Conservation (phyloP, 2,888 invertebrate species). For the Tiphia femorata region DNA sequence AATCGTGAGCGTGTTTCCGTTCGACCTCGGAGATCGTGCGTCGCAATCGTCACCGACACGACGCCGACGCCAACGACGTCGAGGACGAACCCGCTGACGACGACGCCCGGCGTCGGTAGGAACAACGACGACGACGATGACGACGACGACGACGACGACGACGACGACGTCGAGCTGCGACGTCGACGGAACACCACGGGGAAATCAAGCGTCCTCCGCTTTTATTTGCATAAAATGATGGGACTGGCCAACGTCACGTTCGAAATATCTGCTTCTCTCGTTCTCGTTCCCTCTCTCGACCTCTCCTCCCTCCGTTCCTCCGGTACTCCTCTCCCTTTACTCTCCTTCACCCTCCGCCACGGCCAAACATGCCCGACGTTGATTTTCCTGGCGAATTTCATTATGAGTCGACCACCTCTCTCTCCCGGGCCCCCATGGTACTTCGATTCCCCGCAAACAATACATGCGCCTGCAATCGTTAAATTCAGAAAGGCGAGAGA, state of each 20-base stretch:
- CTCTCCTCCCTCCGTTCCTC: background rate
- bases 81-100: background rate
- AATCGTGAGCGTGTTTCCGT: background rate
- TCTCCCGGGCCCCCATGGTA: constrained; percentile 9
- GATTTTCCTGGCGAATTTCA: constrained; percentile 47
- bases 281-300: background rate
- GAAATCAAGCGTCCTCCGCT: constrained; percentile 64
- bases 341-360: constrained; percentile 4
- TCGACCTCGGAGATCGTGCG: background rate
- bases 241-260: constrained; percentile 61
- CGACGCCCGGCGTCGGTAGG: background rate
- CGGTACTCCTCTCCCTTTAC: background rate
- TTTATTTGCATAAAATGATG: constrained; percentile 69
- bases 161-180: constrained; percentile 1
- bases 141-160: background rate
- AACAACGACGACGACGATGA: background rate
- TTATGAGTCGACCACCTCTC: constrained; percentile 25
- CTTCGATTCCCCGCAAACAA: constrained; percentile 33
- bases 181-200: constrained; percentile 59
- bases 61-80: background rate
- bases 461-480: constrained; percentile 30
- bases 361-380: constrained; percentile 16
- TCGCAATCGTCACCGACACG: background rate
- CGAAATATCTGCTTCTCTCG: constrained; percentile 36
- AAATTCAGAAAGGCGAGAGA: constrained; percentile 22